A percentile compares a stretch with the other conserved stretches of the same genome.
Evolutionary conservation across 2,113 vertebrate genomes (phyloP).

Genomic region (Paratilapia polleni): DNA sequence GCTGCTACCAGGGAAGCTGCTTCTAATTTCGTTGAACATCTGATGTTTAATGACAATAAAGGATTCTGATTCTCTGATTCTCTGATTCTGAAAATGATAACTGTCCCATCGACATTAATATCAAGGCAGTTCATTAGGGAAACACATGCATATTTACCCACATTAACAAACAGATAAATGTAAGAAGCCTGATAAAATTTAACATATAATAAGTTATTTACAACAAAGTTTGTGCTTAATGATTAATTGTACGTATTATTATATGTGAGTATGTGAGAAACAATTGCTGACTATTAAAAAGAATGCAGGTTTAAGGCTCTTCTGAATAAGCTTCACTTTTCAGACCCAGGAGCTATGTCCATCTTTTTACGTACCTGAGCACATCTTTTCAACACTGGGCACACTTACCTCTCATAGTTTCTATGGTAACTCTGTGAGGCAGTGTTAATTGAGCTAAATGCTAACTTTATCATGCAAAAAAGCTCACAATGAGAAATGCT

Average conservation of each 20-base stretch:
- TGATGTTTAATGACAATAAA: no score
- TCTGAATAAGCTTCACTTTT: neutral
- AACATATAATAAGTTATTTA: neutral
- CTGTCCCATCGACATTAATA: neutral
- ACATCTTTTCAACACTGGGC: neutral
- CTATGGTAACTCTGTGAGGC: neutral
- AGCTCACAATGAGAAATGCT: neutral
- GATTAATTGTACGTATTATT: neutral
- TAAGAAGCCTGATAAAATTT: no score
- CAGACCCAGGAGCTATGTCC: neutral
- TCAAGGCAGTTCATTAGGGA: neutral
- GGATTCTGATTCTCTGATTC: no score
- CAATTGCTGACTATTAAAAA: no score
- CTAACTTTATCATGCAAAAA: neutral
- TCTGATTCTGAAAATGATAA: neutral
- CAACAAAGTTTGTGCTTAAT: neutral
- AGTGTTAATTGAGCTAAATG: neutral
- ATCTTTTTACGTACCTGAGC: neutral
- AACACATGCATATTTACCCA: neutral
- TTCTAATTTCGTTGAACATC: no score
- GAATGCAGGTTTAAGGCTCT: neutral
- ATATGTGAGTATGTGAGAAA: no score
- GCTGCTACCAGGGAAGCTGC: no score
- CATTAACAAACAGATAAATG: no score
- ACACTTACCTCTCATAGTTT: neutral